Evolutionary conservation across 2,797 vertebrate genomes (phyloP).

Genomic region (Myioborus miniatus): DNA sequence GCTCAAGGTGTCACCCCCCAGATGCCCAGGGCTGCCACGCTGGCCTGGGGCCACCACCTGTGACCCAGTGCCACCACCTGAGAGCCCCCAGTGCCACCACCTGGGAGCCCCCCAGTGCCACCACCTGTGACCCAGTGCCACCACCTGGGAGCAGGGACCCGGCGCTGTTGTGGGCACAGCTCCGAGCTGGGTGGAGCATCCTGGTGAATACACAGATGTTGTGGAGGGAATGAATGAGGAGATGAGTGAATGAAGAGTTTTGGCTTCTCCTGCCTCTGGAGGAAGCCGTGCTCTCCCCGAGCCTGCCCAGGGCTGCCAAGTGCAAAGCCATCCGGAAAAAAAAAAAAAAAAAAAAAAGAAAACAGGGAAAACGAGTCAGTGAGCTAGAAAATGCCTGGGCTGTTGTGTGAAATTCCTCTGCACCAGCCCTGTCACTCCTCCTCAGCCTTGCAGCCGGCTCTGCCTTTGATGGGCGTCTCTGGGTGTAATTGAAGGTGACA

Average conservation of each 20-base stretch:
- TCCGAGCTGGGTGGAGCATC: background rate
- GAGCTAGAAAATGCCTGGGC: slow-evolving; percentile 69
- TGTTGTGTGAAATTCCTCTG: slow-evolving; percentile 65
- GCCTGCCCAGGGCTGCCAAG: slow-evolving; percentile 53
- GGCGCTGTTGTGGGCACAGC: background rate
- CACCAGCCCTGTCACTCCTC: slow-evolving; percentile 66
- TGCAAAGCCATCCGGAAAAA: slow-evolving; percentile 2
- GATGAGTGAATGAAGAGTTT: slow-evolving; percentile 17
- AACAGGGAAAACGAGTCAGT: slow-evolving; percentile 35
- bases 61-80: background rate
- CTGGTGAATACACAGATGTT: background rate
- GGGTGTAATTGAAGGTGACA: slow-evolving; percentile 45
- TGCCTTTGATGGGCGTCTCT: slow-evolving; percentile 46
- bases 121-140: background rate
- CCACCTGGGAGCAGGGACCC: fast-evolving
- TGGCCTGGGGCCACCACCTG: background rate
- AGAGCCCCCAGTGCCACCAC: background rate
- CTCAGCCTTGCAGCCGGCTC: slow-evolving; percentile 43
- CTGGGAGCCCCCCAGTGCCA: background rate
- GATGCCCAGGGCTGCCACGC: fast-evolving
- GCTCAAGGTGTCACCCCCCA: background rate
- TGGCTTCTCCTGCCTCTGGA: slow-evolving; percentile 32
- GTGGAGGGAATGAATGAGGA: background rate
- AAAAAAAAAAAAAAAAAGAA: background rate
- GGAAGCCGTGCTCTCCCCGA: background rate